These are phyloP conservation scores for Andrena trimmerana DNA, from an alignment of 2,888 invertebrate genomes.

Conservation along the genomic window DNA sequence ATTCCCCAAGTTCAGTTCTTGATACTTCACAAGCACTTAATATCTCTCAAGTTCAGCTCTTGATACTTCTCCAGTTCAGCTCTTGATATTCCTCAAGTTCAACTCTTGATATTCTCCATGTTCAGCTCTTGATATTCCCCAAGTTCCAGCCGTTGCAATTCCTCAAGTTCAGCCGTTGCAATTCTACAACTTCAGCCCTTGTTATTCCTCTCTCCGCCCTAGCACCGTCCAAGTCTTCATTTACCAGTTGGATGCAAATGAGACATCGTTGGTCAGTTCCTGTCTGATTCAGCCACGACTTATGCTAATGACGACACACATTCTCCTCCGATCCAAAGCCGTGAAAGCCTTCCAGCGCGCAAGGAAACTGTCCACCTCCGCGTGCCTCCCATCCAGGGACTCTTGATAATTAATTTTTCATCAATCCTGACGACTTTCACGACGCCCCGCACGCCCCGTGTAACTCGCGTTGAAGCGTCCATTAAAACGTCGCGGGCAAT, in stretches of 20 bases:
- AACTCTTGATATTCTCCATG: too few species aligned
- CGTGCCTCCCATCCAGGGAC: not conserved
- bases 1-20: too few species aligned
- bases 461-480: slow-evolving; percentile 17
- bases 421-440: slow-evolving; percentile 41
- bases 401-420: slow-evolving; percentile 19
- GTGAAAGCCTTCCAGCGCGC: not conserved
- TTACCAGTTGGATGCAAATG: not conserved
- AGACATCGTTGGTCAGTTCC: not conserved
- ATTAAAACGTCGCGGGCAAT: slow-evolving; percentile 39
- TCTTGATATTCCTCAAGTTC: too few species aligned
- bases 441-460: slow-evolving; percentile 20
- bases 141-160: too few species aligned
- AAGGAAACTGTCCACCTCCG: not conserved
- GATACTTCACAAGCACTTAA: too few species aligned
- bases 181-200: too few species aligned
- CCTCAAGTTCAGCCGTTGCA: too few species aligned
- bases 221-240: not conserved
- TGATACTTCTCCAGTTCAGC: too few species aligned
- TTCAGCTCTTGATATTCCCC: too few species aligned
- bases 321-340: not conserved
- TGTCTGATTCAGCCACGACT: slow-evolving; percentile 9
- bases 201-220: not conserved
- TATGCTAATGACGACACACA: not conserved
- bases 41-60: too few species aligned